Evolutionary conservation across 2,797 vertebrate genomes (phyloP), one percentile per base, ranked within the genome.

Genomic region (Dallia pectoralis): DNA sequence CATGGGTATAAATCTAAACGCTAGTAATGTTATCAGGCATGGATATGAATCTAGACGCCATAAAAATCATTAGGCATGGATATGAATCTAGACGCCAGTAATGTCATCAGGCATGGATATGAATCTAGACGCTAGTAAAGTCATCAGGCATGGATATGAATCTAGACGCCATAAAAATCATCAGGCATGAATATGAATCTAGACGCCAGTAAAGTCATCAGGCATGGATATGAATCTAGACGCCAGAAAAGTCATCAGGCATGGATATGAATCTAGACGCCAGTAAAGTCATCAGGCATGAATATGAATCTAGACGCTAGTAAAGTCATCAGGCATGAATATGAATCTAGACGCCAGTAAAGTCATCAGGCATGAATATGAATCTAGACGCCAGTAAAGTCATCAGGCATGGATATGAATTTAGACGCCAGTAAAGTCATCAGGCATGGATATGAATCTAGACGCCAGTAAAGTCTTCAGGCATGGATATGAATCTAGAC

Each of bases 201-300:
- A 44, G 40, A 44, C 40, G 12, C 40, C 7, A 96, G 96, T 22
- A 56, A 44, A 8, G 12, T 44, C 40, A 44, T 44, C 8, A 44
- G 40, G 40, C 40, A 44, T 44, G 8, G 2, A 44, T 44, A 44
- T 44, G 7, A 44, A 44, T 6, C 40, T 4, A 44, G 40, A 44
- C 40, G 12, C 40, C 7, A 96, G 96, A 9, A 56, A 44, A 8
- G 12, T 44, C 40, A 44, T 44, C 8, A 44, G 40, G 40, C 40
- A 44, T 44, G 8, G 2, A 44, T 44, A 44, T 44, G 7, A 44
- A 44, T 6, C 40, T 4, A 44, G 40, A 44, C 40, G 12, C 40
- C 7, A 96, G 96, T 22, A 56, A 44, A 8, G 12, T 44, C 40
- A 44, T 44, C 8, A 44, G 40, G 40, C 40, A 44, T 44, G 8